Base-by-base conservation (phyloP, 2,797 vertebrate species). In the Bradypodion ventrale region DNA sequence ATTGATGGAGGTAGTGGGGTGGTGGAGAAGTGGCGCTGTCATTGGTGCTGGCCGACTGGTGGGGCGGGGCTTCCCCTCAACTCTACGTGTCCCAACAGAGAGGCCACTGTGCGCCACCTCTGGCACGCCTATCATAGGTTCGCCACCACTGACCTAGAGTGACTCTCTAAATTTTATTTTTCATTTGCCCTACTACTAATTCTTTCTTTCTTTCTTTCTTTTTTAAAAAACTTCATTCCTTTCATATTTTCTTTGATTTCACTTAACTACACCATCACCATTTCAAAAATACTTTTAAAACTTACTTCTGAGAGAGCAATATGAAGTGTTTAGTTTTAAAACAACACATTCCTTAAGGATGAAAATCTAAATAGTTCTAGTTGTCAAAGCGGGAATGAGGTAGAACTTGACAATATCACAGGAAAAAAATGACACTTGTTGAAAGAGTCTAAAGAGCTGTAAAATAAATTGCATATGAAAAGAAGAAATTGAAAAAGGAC, bases 321-420 rank as follows among this genome's bases (percentile, higher is more conserved):
- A 21, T 16, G 32, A 46, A 80, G 1, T 6, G 69, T 56, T 29
- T 35, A 7, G 35, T 37, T 19, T n/a, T 65, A 35, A 25, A n/a
- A 27, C 32, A 49, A 68, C 21, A 65, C 7, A 56, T 80, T 32
- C 25, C 63, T 80, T 80, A 69, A 32, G 25, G 12, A 80, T 19
- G n/a, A 69, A 27, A n/a, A 44, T 69, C 32, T 69, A 69, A 69
- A 80, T 69, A 69, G 40, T 80, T 69, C 78, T 42, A 56, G 49
- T 40, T 49, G 69, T 52, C 46, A 59, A 79, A 79, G 32, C 37
- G 46, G 44, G 42, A 16, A 68, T 19, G 29, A 32, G n/a, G 23
- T 35, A 78, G 32, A 42, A 80, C 27, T 69, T 59, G 35, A 25
- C 78, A 80, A n/a, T 40, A 68, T 19, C 27, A 70, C 10, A 72